Base-by-base conservation (phyloP, 2,797 vertebrate species). In the Gallinago solitaria region DNA sequence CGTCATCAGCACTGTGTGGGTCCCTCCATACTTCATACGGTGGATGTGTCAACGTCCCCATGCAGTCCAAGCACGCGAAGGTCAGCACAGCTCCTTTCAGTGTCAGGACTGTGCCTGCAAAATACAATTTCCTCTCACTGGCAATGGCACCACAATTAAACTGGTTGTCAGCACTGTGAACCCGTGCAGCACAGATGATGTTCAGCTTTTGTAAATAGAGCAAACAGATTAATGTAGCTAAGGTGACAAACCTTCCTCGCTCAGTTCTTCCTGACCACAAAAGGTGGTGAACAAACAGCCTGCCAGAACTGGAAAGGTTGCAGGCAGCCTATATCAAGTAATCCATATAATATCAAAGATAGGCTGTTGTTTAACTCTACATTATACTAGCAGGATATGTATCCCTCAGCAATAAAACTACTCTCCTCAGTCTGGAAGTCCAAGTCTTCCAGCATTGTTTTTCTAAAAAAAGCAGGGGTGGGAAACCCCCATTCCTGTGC, bases 11-110 rank as follows among this genome's bases (percentile, higher is more conserved):
- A 48, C 96, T 98, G 51, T 99, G 99, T 41, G 96, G 98, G 93
- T 99, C 99, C 89, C 98, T 98, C 99, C 99, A 99, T 65, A 99
- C 98, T 98, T 99, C 99, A 4, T 99, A 98, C 1, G 99, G 98
- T 16, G 98, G 98, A 86, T 98, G 98, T 79, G 99, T 98, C 95
- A 99, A 94, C 3, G 97, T 96, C 11, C 99, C 99, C 94, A 96
- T 95, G 97, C 98, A 99, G 97, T 99, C 99, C 98, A 99, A 95
- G 96, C 99, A 99, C 7, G 98, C 98, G 28, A 99, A 99, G 73
- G 98, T 98, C 97, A 99, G 95, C 84, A 99, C 98, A 3, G 99
- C 99, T 96, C 99, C 99, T 94, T 99, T 99, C 95, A 99, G 96
- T 84, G 99, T 99, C 94, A 99, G 97, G 68, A 99, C 97, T 1